Percentiles rank a stretch among this genome's conserved stretches.
Evolutionary conservation across 35 echinoderm and acorn worm species (phyloP).

Genomic region (Hemicentrotus pulcherrimus): DNA sequence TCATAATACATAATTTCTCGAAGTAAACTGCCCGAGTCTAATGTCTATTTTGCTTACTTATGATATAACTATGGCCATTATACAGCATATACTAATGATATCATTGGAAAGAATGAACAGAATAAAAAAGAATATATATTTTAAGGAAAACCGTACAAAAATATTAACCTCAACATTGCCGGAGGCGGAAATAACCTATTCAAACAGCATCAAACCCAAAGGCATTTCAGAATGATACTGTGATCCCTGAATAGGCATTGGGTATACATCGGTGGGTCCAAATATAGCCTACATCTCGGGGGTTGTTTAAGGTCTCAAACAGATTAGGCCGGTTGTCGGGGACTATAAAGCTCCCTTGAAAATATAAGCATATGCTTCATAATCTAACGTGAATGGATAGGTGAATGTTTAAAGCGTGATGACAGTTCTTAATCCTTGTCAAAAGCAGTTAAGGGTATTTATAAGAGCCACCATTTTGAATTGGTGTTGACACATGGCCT

Average conservation of each 20-base stretch:
- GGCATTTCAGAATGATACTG: not conserved
- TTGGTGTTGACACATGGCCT: not conserved
- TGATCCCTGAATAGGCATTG: not conserved
- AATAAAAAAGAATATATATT: too few relatives aligned
- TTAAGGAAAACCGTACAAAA: too few relatives aligned
- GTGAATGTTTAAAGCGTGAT: not conserved
- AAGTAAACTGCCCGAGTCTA: too few relatives aligned
- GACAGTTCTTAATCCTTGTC: not conserved
- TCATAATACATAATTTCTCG: too few relatives aligned
- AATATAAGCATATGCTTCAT: not conserved
- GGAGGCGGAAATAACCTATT: not conserved
- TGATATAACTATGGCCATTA: too few relatives aligned
- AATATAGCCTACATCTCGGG: not conserved
- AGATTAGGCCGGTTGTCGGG: not conserved
- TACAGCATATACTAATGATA: too few relatives aligned
- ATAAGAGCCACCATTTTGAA: not conserved
- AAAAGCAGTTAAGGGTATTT: not conserved
- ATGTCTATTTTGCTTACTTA: too few relatives aligned
- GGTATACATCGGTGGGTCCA: not conserved
- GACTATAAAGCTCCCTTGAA: not conserved
- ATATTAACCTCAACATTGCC: not conserved
- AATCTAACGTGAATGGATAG: not conserved
- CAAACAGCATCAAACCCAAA: not conserved
- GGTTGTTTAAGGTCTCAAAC: conserved; percentile 8
- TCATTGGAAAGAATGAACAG: too few relatives aligned